Conservation (phyloP, 2,888 invertebrate genomes). For the Drosophila meridionalis region DNA sequence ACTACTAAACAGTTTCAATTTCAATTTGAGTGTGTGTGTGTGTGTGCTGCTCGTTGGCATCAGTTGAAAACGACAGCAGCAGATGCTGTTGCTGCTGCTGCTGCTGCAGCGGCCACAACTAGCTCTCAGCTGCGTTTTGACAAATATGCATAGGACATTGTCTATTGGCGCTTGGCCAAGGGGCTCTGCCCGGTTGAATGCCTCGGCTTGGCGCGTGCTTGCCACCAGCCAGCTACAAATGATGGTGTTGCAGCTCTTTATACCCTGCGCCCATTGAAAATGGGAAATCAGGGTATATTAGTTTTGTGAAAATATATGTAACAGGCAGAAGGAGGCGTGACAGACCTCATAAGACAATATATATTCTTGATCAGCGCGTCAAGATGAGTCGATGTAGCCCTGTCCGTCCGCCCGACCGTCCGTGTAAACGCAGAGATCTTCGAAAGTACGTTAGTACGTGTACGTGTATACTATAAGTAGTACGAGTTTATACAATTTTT, state of each 20-base stretch:
- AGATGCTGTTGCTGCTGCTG: too few species aligned
- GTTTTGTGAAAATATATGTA: too few species aligned
- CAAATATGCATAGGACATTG: conserved; percentile 77
- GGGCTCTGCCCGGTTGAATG: conserved; percentile 47
- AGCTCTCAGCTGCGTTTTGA: conserved; percentile 57
- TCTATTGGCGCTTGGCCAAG: conserved; percentile 67
- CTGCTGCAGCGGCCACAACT: conserved; percentile 44
- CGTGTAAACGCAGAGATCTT: too few species aligned
- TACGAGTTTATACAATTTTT: too few species aligned
- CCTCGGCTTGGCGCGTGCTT: conserved; percentile 49
- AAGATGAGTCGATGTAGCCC: too few species aligned
- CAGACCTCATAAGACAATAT: too few species aligned
- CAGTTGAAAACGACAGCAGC: conserved; percentile 35
- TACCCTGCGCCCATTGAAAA: not conserved
- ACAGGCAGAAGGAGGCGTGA: too few species aligned
- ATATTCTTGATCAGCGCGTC: too few species aligned
- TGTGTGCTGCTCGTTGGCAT: conserved; percentile 25
- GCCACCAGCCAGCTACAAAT: conserved; percentile 52
- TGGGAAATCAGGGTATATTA: too few species aligned
- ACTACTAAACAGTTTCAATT: conserved; percentile 73
- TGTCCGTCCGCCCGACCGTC: too few species aligned
- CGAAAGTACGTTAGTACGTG: too few species aligned
- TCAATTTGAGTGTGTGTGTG: conserved; percentile 43
- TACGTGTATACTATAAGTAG: too few species aligned
- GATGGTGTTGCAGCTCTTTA: conserved; percentile 47